Percentiles rank a stretch among this genome's conserved stretches.
phyloP scores from a whole-genome alignment of 1,140 invertebrate species.

The Drosophila ogumai region DNA sequence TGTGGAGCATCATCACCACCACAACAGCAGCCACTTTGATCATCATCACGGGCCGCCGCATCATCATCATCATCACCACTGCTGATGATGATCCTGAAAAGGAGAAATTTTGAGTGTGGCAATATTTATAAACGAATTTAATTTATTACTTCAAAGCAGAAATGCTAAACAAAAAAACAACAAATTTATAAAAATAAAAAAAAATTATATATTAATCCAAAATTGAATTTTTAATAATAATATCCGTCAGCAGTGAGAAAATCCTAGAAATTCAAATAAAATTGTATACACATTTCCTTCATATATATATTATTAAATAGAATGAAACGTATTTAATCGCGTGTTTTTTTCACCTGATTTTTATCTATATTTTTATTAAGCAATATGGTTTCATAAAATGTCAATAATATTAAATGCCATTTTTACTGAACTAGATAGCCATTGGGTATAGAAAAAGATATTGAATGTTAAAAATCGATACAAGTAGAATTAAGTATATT shows the following conservation, averaged over 20 bases:
- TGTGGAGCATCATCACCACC: slow-evolving; percentile 31
- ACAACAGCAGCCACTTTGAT: slow-evolving; percentile 39
- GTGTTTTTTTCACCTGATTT: neutral
- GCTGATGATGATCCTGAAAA: slow-evolving; percentile 13
- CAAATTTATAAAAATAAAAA: neutral
- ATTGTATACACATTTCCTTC: neutral
- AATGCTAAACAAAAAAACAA: neutral
- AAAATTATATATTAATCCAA: neutral
- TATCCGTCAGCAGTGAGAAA: neutral
- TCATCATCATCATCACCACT: slow-evolving; percentile 56
- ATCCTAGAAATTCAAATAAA: neutral
- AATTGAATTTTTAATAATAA: neutral
- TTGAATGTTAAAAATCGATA: neutral
- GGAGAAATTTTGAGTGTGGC: slow-evolving; percentile 8
- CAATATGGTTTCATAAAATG: neutral
- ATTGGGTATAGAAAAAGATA: neutral
- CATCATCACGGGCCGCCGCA: slow-evolving; percentile 44
- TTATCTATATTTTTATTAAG: neutral
- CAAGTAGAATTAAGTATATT: neutral
- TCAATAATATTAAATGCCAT: neutral
- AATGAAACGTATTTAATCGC: neutral
- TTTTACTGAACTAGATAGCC: neutral
- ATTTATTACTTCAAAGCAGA: slow-evolving; percentile 39
- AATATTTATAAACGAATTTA: slow-evolving; percentile 51
- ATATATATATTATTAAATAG: neutral